A percentile compares a stretch with the other conserved stretches of the same genome.
Conservation (phyloP, 2,113 vertebrate genomes). For the Aramus guarauna region DNA sequence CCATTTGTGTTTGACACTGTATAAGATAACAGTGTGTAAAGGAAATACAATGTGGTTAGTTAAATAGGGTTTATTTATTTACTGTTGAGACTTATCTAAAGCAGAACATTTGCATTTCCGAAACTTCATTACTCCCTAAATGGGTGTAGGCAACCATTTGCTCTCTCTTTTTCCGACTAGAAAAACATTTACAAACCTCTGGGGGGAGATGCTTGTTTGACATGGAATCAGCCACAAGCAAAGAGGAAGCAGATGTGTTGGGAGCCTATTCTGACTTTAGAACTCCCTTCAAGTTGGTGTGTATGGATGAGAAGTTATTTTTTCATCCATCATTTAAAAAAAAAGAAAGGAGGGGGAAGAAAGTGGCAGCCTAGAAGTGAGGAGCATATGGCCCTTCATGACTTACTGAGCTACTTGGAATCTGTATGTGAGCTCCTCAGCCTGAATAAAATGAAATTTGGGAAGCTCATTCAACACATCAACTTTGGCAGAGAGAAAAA, state of each 20-base stretch:
- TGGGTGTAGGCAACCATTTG: constrained; percentile 41
- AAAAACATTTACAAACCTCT: constrained; percentile 43
- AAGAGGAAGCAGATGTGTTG: constrained; percentile 24
- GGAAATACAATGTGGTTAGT: not conserved
- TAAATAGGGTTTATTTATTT: constrained; percentile 42
- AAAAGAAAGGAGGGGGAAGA: not conserved
- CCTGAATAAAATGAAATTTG: not conserved
- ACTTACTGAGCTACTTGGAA: constrained; percentile 49
- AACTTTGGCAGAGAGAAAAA: not conserved
- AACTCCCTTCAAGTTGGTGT: not conserved
- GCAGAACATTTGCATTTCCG: constrained; percentile 45
- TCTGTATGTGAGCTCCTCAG: not conserved
- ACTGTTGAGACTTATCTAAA: constrained; percentile 4
- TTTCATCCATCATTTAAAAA: not conserved
- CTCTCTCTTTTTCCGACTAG: not conserved
- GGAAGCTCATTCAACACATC: not conserved
- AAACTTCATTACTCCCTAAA: constrained; percentile 38
- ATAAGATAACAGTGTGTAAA: not conserved
- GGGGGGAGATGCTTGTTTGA: not conserved
- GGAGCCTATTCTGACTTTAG: not conserved
- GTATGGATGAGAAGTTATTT: constrained; percentile 8
- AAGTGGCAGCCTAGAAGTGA: not conserved
- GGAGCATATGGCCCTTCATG: not conserved
- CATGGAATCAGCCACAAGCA: not conserved
- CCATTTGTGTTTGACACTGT: not conserved